Percentiles rank a stretch among this genome's conserved stretches.
These are phyloP conservation scores for Circus cinereus DNA, from an alignment of 2,797 vertebrate genomes.

Conservation along the genomic window DNA sequence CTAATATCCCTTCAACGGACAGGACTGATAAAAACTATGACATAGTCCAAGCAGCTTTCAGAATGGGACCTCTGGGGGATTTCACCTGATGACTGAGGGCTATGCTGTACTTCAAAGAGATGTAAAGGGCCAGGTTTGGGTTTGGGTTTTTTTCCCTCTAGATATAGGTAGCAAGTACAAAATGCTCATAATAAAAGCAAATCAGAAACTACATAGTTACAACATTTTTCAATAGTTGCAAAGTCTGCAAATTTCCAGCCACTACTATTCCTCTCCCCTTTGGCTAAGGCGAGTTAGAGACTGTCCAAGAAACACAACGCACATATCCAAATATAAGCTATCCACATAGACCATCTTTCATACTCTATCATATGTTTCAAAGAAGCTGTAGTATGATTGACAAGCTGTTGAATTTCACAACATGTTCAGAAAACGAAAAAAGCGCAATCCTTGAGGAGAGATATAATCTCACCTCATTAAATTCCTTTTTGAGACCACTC, in stretches of 20 bases:
- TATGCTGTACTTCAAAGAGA: rapidly evolving
- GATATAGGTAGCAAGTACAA: background rate
- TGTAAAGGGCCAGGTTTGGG: background rate
- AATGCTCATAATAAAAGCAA: background rate
- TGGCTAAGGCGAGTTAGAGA: background rate
- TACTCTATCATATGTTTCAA: background rate
- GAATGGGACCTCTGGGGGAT: background rate
- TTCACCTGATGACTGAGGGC: background rate
- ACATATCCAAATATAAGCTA: background rate
- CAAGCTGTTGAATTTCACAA: constrained; percentile 34
- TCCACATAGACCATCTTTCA: background rate
- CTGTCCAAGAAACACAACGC: constrained; percentile 11
- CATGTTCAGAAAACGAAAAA: constrained; percentile 11
- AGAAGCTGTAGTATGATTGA: constrained; percentile 1
- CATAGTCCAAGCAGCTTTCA: background rate
- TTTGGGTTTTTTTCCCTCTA: no score
- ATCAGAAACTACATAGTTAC: background rate
- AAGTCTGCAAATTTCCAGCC: background rate
- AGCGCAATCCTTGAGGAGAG: background rate
- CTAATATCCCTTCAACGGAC: background rate
- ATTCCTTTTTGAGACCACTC: background rate
- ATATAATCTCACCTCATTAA: constrained; percentile 24
- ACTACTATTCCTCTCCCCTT: background rate
- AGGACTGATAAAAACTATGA: background rate
- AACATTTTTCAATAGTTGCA: background rate